Percentiles rank a stretch among this genome's conserved stretches.
Conservation (phyloP, 1,140 invertebrate genomes). For the Cephus cinctus region DNA sequence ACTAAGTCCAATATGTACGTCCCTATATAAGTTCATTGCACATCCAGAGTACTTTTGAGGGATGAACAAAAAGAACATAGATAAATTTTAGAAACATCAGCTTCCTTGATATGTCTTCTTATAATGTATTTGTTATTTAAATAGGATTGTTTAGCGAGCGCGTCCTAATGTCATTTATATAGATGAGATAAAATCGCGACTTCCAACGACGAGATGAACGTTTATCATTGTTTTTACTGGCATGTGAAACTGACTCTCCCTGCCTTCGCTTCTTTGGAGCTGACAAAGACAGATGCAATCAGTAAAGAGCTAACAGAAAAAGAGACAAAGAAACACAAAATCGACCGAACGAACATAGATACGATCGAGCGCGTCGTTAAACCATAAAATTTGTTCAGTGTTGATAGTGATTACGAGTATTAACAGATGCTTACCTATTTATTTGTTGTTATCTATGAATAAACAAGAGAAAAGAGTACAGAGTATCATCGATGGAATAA, state of each 20-base stretch:
- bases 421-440: constrained; percentile 53
- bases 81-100: constrained; percentile 36
- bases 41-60: no score
- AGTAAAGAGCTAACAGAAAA: not conserved
- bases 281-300: no score
- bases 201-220: no score
- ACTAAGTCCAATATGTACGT: no score
- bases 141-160: constrained; percentile 42
- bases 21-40: no score
- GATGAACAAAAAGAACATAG: no score
- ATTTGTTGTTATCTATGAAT: constrained; percentile 51
- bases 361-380: constrained; percentile 27
- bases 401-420: constrained; percentile 49
- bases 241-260: no score
- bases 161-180: constrained; percentile 38
- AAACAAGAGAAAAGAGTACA: constrained; percentile 20
- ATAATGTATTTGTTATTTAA: constrained; percentile 43
- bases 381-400: constrained; percentile 43
- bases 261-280: no score
- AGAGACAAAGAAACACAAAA: not conserved
- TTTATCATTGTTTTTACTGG: no score
- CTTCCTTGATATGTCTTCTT: constrained; percentile 49
- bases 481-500: constrained; percentile 43
- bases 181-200: not conserved
- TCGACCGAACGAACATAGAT: constrained; percentile 14